Evolutionary conservation across 2,888 invertebrate species (phyloP).

Genomic region (Toxonevra muliebris): DNA sequence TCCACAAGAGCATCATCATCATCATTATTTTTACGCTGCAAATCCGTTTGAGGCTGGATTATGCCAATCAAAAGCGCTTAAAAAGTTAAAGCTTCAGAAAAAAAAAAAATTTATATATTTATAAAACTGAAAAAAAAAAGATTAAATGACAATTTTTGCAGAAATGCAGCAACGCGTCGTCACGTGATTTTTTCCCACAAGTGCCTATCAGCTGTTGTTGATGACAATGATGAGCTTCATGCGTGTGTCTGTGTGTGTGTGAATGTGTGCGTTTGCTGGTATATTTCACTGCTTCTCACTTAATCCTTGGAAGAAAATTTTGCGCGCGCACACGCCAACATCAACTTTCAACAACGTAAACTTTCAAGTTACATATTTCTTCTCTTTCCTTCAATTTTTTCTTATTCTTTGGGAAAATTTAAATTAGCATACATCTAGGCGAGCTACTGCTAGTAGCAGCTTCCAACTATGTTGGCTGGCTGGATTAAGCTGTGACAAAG

Average conservation of each 20-base stretch:
- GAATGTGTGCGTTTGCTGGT: constrained; percentile 1
- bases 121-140: not conserved
- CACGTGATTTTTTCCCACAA: too few species aligned
- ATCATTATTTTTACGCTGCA: constrained; percentile 14
- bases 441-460: constrained; percentile 5
- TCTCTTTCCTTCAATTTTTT: constrained; percentile 19
- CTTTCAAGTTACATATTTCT: constrained; percentile 19
- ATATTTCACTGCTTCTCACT: constrained; percentile 32
- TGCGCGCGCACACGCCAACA: constrained; percentile 35
- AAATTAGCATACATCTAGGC: constrained; percentile 39
- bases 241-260: too few species aligned
- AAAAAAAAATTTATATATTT: not conserved
- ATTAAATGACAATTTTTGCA: too few species aligned
- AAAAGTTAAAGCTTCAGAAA: constrained; percentile 26
- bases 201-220: too few species aligned
- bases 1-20: too few species aligned
- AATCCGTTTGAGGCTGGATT: constrained; percentile 41
- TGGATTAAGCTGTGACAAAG: constrained; percentile 8
- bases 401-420: constrained; percentile 25
- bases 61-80: constrained; percentile 49
- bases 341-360: constrained; percentile 32
- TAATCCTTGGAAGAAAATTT: constrained; percentile 40
- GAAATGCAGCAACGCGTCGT: too few species aligned
- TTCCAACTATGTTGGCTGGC: not conserved
- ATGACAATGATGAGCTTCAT: too few species aligned